These are phyloP conservation scores for Idaea aversata DNA, from an alignment of 2,888 invertebrate species.

Conservation along the genomic window DNA sequence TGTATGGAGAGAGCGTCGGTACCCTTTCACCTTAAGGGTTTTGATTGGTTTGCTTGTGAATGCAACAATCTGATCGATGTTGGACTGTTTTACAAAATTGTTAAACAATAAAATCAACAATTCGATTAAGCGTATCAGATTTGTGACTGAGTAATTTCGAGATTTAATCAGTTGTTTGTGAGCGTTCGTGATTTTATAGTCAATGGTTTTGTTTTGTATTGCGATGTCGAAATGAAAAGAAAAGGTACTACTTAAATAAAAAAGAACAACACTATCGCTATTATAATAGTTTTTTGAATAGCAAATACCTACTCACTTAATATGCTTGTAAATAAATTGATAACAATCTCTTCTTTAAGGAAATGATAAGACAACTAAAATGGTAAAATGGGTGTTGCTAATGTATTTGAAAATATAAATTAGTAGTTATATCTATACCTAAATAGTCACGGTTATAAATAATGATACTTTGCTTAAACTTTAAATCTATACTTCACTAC, in stretches of 20 bases:
- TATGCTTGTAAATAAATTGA: background rate
- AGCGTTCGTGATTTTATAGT: constrained; percentile 2
- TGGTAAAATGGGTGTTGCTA: background rate
- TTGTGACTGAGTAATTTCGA: constrained; percentile 34
- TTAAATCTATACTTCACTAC: too few species aligned
- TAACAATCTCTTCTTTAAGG: background rate
- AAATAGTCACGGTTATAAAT: too few species aligned
- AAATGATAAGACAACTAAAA: background rate
- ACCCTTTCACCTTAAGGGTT: too few species aligned
- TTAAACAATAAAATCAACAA: constrained; percentile 38
- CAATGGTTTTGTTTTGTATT: constrained; percentile 1
- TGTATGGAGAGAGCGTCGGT: too few species aligned
- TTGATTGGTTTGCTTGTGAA: background rate
- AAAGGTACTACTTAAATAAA: too few species aligned
- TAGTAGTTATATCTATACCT: background rate
- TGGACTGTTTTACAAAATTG: background rate
- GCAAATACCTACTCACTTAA: background rate
- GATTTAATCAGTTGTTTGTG: constrained; percentile 1
- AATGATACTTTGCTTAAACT: too few species aligned
- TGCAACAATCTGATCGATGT: background rate
- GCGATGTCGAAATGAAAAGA: background rate
- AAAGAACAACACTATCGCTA: background rate
- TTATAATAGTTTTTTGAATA: background rate
- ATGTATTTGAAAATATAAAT: background rate
- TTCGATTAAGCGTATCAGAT: constrained; percentile 39